Base-by-base conservation (phyloP, 2,113 vertebrate species). In the Eulemur rufifrons region DNA sequence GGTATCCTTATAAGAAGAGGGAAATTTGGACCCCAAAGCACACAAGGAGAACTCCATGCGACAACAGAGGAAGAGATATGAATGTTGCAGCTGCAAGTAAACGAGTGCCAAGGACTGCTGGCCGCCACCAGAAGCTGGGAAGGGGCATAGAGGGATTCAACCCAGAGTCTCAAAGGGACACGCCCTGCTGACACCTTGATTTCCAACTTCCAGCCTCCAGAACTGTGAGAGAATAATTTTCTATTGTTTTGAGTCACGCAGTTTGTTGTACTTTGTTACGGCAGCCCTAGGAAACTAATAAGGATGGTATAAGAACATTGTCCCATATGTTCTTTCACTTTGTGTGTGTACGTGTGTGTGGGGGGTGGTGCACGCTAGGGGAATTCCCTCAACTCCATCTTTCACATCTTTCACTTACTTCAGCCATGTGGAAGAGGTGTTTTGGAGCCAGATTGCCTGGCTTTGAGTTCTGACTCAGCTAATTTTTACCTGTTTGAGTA, bases 61-160 rank as follows among this genome's bases (percentile, higher is more conserved):
- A 83, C 66, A 17, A 61, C 25, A 92, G 56, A 64, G 25, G 25
- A 42, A 74, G 80, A 76, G 6, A 25, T 3, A 5, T 68, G 52
- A 73, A 68, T 50, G 54, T 23, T 11, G 17, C 10, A 17, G 42
- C 25, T 12, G 6, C 25, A 74, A 17, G 2, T 34, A 34, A 0
- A 4, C 2, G 73, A 76, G 63, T 0, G 5, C 78, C 3, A 0
- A 21, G 8, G 73, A 50, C 18, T 20, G 73, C 42, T 8, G 0
- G 27, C 73, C 15, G 10, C 73, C 45, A 20, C 45, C 15, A 50
- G 45, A 76, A 76, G 29, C 15, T 76, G 50, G 73, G 45, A 50
- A 76, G 42, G 27, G 52, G 15, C 52, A 59, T 29, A 47, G 32
- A 29, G 34, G 78, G 52, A 20, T 47, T 37, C 12, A 4, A 5